Evolutionary conservation across 2,797 vertebrate genomes (phyloP).

Genomic region (Enteromius unitaeniatus): DNA sequence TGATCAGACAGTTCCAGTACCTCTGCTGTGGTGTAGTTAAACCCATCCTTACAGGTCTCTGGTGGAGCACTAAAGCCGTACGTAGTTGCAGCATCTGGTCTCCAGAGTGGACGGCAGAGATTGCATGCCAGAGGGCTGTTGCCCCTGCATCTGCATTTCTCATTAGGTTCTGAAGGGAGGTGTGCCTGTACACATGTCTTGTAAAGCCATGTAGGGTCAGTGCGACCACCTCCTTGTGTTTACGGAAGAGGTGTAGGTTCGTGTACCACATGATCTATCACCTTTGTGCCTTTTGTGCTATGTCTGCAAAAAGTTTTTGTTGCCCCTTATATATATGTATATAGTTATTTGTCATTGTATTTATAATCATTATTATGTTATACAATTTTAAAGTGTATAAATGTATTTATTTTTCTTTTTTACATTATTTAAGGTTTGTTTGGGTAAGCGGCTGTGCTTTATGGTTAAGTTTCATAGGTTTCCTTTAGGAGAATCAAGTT

Average conservation of each 20-base stretch:
- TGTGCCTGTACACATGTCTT: constrained; percentile 49
- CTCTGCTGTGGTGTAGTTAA: constrained; percentile 34
- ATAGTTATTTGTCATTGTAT: background rate
- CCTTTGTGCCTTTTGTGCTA: background rate
- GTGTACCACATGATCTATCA: background rate
- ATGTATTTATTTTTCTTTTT: background rate
- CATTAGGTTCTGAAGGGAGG: constrained; percentile 46
- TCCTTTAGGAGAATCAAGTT: background rate
- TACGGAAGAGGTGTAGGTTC: background rate
- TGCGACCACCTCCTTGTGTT: background rate
- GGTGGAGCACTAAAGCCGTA: constrained; percentile 18
- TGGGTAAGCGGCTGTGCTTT: background rate
- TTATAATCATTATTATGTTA: background rate
- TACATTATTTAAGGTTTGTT: background rate
- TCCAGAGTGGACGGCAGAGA: constrained; percentile 35
- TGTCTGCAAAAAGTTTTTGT: background rate
- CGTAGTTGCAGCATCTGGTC: constrained; percentile 42
- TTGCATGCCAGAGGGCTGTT: constrained; percentile 52
- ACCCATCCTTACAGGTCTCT: constrained; percentile 53
- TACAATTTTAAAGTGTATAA: background rate
- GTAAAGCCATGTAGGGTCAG: constrained; percentile 23
- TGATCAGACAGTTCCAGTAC: constrained; percentile 29
- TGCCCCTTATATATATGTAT: background rate
- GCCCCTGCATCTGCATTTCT: constrained; percentile 56
- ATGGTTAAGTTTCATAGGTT: background rate